Percentiles rank a stretch among this genome's conserved stretches.
Evolutionary conservation across 2,797 vertebrate genomes (phyloP).

Genomic region (Sylvilagus floridanus): DNA sequence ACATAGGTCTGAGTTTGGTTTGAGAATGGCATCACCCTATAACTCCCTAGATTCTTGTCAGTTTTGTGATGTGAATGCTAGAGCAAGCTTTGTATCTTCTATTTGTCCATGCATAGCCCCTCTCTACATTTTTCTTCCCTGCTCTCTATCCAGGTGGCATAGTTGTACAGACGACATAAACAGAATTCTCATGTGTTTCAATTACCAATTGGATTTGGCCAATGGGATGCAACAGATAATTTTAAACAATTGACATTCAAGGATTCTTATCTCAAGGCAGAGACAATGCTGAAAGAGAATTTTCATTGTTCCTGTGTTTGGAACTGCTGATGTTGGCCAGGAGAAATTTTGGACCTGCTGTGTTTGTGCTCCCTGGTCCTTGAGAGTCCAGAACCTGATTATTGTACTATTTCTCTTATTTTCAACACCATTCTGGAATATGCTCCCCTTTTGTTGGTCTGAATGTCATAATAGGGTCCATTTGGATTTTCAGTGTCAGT

Average conservation of each 20-base stretch:
- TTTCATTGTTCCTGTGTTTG: not conserved
- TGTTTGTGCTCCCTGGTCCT: rapidly evolving
- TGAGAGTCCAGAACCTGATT: not conserved
- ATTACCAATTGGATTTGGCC: not conserved
- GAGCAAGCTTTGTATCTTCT: not conserved
- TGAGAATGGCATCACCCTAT: not conserved
- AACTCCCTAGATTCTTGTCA: not conserved
- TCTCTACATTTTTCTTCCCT: not conserved
- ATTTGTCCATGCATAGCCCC: not conserved
- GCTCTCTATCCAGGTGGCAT: not conserved
- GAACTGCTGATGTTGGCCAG: not conserved
- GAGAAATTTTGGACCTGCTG: not conserved
- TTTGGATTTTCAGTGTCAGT: not conserved
- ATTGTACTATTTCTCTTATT: not conserved
- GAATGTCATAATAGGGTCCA: rapidly evolving
- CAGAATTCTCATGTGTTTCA: not conserved
- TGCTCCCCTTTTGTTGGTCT: not conserved
- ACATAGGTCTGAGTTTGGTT: not conserved
- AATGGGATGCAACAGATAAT: not conserved
- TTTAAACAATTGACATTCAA: not conserved
- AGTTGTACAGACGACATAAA: too few relatives aligned
- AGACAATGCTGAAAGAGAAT: not conserved
- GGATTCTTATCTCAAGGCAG: not conserved
- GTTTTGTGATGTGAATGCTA: not conserved
- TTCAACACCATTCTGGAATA: too few relatives aligned